Conservation (phyloP, 1,140 invertebrate species). For the Papilio polyxenes region DNA sequence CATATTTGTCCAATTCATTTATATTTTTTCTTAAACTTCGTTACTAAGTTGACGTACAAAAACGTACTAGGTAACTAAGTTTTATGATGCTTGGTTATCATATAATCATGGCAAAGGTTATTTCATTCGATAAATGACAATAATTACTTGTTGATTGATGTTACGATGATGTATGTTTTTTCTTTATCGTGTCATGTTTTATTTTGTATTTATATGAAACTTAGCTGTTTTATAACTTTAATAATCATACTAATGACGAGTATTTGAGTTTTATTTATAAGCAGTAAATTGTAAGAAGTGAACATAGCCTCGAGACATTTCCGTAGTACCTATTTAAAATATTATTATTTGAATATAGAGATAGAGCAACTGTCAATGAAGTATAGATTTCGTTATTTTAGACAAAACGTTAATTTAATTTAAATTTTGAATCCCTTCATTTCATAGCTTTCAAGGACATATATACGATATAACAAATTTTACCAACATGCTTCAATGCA, state of each 20-base stretch:
- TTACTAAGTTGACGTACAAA: neutral
- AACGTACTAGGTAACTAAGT: neutral
- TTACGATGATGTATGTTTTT: neutral
- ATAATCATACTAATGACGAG: neutral
- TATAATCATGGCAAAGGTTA: neutral
- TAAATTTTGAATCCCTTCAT: too few species aligned
- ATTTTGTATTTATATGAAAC: neutral
- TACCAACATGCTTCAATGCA: too few species aligned
- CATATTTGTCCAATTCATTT: neutral
- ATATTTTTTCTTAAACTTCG: neutral
- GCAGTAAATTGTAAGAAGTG: neutral
- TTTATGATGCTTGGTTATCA: neutral
- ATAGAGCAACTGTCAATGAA: too few species aligned
- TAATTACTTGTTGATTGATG: constrained; percentile 17
- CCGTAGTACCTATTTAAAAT: too few species aligned
- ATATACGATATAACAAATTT: too few species aligned
- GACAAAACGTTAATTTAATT: too few species aligned
- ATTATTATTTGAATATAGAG: too few species aligned
- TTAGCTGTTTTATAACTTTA: neutral
- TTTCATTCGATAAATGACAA: neutral
- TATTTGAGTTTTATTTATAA: neutral
- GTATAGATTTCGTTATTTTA: too few species aligned
- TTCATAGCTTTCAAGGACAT: too few species aligned
- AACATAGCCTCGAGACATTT: too few species aligned
- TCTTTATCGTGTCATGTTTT: neutral